Percentiles rank a stretch among this genome's conserved stretches.
These are phyloP conservation scores for Pelecanus crispus DNA, from an alignment of 2,113 vertebrate species.

Conservation along the genomic window DNA sequence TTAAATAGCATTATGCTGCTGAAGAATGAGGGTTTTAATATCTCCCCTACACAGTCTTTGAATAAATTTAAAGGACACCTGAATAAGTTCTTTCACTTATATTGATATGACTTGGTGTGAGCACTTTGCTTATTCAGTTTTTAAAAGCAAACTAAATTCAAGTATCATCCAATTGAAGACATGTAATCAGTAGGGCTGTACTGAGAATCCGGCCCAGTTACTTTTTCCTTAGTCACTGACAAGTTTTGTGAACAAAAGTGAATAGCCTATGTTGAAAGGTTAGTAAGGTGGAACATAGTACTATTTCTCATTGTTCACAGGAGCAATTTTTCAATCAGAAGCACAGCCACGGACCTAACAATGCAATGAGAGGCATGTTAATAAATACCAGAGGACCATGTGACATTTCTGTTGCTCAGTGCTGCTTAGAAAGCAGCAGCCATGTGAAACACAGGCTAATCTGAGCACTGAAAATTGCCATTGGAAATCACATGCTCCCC, in stretches of 20 bases:
- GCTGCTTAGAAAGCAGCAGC: constrained; percentile 12
- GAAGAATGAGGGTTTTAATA: background rate
- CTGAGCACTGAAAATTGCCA: background rate
- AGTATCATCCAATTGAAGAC: background rate
- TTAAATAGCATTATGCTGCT: background rate
- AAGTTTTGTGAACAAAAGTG: background rate
- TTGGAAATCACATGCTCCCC: background rate
- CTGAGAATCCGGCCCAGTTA: background rate
- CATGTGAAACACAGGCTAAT: constrained; percentile 10
- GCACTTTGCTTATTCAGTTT: background rate
- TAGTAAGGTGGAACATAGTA: background rate
- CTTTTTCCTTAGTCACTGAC: background rate
- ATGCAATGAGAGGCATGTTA: constrained; percentile 30
- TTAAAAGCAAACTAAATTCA: background rate
- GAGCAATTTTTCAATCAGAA: constrained; percentile 47
- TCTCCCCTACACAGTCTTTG: background rate
- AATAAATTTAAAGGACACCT: background rate
- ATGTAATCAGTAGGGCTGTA: background rate
- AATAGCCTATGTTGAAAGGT: background rate
- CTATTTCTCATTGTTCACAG: background rate
- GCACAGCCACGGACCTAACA: constrained; percentile 12
- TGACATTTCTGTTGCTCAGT: constrained; percentile 6
- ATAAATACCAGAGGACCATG: constrained; percentile 41
- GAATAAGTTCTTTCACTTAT: background rate
- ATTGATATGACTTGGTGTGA: background rate